Conservation (phyloP, 2,797 vertebrate species). For the Sebastes miniatus region DNA sequence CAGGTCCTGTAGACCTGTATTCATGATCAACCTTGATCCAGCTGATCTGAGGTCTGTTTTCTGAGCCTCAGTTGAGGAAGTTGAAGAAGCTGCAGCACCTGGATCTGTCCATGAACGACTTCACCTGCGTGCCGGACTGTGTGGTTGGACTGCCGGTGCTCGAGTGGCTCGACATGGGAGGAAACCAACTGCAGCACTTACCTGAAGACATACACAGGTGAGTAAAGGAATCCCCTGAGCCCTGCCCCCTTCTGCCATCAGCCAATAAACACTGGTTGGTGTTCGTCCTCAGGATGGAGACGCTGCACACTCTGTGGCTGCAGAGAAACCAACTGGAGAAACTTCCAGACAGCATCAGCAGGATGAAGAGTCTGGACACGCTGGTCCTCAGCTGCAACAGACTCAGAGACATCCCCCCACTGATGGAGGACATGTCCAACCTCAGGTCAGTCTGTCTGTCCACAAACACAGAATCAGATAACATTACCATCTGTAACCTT, state of each 20-base stretch:
- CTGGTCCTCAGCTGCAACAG: conserved; percentile 92
- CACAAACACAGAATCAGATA: neutral
- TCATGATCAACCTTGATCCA: neutral
- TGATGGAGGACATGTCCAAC: conserved; percentile 89
- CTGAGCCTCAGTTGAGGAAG: conserved; percentile 80
- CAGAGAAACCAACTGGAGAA: conserved; percentile 89
- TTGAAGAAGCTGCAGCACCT: conserved; percentile 89
- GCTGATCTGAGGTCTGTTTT: conserved; percentile 2
- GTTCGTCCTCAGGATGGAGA: conserved; percentile 86
- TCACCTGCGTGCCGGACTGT: conserved; percentile 84
- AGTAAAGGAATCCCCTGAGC: neutral
- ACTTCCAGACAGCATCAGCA: conserved; percentile 89
- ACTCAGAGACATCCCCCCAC: conserved; percentile 87
- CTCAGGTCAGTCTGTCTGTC: conserved; percentile 80
- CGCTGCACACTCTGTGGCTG: conserved; percentile 92
- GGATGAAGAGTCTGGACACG: conserved; percentile 88
- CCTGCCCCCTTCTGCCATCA: neutral
- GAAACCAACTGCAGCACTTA: conserved; percentile 87
- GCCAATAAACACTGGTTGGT: neutral
- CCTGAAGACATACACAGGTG: conserved; percentile 91
- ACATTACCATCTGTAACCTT: neutral
- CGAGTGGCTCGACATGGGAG: conserved; percentile 95
- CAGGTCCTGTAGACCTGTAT: neutral
- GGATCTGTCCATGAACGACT: conserved; percentile 94
- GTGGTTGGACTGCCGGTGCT: conserved; percentile 88